Base-by-base conservation (phyloP, 2,888 invertebrate genomes). In the Eupithecia pulchellata region DNA sequence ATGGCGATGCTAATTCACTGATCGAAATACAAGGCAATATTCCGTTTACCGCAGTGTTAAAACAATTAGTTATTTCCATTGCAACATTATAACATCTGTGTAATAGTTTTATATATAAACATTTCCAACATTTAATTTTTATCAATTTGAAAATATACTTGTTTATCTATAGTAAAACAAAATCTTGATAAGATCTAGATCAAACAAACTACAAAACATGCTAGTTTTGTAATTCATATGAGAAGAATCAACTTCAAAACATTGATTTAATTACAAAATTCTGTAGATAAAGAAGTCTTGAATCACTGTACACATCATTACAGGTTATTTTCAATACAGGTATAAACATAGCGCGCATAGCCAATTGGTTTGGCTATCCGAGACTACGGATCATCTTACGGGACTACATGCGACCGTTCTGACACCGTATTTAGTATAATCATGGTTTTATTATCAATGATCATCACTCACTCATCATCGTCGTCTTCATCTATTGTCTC, bases 401-500 rank as follows among this genome's bases (percentile, higher is more conserved):
- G n/a, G 8, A 42, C 8, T 8, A 42, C n/a, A 42, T 4, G n/a
- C 8, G n/a, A 42, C n/a, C 2, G n/a, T n/a, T 42, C 8, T n/a
- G 8, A 6, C n/a, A n/a, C n/a, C n/a, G 2, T 42, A n/a, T 42
- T n/a, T 42, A n/a, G 6, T n/a, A 42, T 39, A 1, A 17, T 17
- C 39, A 17, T 17, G 39, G 17, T 39, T n/a, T n/a, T n/a, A 30
- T n/a, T 42, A 42, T 42, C 47, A 52, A 52, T 25, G 1, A 13
- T 52, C 13, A 20, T 25, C 9, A 78, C 80, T 75, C 76, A 89
- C 91, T 89, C 92, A 0, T 90, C 89, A 0, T 91, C 90, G 0
- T 91, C 91, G 2, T 89, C 87, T 5, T 89, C 87, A 8, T 77
- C 71, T 72, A 88, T 88, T 64, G 85, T 81, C 71, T 81, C 82